Conservation (phyloP, 2,888 invertebrate genomes). For the Gnatocerus cornutus region DNA sequence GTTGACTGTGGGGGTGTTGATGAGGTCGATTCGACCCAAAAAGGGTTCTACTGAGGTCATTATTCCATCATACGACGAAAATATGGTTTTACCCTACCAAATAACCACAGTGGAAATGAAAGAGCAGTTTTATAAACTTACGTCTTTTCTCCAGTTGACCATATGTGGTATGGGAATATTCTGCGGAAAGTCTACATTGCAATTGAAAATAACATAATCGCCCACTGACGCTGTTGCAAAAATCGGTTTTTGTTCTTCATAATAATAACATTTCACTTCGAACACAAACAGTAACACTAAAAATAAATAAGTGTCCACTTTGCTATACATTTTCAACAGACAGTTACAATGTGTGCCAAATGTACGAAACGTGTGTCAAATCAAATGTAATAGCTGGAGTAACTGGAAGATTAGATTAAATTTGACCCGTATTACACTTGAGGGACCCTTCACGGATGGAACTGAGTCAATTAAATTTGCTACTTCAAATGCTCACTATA, state of each 20-base stretch:
- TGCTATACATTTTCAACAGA: constrained; percentile 7
- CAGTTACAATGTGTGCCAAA: constrained; percentile 3
- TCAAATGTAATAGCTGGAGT: constrained; percentile 46
- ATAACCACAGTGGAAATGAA: no score
- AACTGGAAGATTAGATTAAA: constrained; percentile 49
- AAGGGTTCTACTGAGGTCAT: constrained; percentile 81
- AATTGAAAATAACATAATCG: constrained; percentile 86
- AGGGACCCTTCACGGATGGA: constrained; percentile 29
- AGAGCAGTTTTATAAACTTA: constrained; percentile 69
- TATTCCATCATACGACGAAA: constrained; percentile 86
- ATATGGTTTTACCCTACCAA: constrained; percentile 82
- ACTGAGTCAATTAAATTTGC: constrained; percentile 21
- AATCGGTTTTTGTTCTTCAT: constrained; percentile 65
- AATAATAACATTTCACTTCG: constrained; percentile 58
- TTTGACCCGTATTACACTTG: constrained; percentile 44
- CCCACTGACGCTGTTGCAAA: constrained; percentile 80
- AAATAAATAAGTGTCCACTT: constrained; percentile 5
- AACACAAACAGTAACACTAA: constrained; percentile 16
- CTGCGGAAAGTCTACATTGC: constrained; percentile 91
- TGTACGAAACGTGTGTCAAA: constrained; percentile 38
- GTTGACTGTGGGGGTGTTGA: constrained; percentile 68
- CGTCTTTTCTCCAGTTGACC: constrained; percentile 92
- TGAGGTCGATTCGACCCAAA: constrained; percentile 81
- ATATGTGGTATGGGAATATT: constrained; percentile 89
- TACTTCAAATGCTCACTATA: constrained; percentile 28